Evolutionary conservation across 2,113 vertebrate species (phyloP).

Genomic region (Tragelaphus strepsiceros): DNA sequence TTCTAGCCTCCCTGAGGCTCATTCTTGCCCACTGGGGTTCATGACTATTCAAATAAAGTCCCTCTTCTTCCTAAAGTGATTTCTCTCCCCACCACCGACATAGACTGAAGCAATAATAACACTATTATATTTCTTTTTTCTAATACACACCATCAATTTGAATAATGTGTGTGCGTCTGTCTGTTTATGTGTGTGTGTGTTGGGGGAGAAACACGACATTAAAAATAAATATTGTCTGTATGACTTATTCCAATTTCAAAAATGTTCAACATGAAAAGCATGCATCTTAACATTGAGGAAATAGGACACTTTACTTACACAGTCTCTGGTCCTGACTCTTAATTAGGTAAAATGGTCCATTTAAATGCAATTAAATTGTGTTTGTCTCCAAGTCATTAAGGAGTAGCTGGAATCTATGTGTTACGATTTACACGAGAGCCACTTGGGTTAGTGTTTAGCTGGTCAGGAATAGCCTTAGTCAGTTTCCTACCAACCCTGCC

Average conservation of each 20-base stretch:
- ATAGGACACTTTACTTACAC: not conserved
- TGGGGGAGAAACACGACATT: not conserved
- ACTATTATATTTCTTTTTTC: not conserved
- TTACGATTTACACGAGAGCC: not conserved
- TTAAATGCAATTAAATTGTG: not conserved
- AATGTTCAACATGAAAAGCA: not conserved
- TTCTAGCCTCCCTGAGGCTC: not conserved
- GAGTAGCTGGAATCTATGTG: not conserved
- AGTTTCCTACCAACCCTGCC: not conserved
- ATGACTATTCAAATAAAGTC: not conserved
- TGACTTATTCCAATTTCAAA: not conserved
- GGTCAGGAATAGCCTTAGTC: not conserved
- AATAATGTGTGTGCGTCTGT: not conserved
- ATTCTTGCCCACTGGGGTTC: not conserved
- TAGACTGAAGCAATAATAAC: not conserved
- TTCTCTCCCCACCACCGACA: not conserved
- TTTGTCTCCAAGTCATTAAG: not conserved
- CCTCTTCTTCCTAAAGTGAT: not conserved
- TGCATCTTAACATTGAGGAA: not conserved
- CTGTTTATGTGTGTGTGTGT: not conserved
- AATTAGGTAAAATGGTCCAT: not conserved
- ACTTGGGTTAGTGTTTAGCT: not conserved
- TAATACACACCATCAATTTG: not conserved
- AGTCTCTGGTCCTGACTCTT: not conserved
- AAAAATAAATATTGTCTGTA: not conserved